Evolutionary conservation across 2,797 vertebrate species (phyloP), one percentile per base, ranked within the genome.

Genomic region (Benthosema pterotum): DNA sequence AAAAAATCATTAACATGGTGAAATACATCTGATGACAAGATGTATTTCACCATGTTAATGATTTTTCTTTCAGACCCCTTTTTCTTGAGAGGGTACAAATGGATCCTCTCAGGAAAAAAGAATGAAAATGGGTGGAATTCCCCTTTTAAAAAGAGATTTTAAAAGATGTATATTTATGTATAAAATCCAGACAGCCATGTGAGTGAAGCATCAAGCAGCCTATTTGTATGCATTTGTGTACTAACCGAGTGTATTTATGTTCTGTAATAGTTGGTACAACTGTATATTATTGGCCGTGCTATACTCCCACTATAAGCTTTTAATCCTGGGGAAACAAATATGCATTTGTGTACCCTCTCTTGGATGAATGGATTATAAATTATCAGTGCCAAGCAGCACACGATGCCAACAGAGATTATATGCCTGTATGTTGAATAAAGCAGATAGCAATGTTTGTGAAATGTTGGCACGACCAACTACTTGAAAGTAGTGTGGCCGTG

Each of bases 311-410:
- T 77, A 81, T 92, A 91, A 91, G 88, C 88, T 91, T 89, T 92
- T 93, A 93, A 92, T 93, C 91, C 89, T 61, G 82, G 85, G 85
- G 86, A 91, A 91, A 91, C 89, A 92, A 91, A 90, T 91, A 88
- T 88, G 86, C 80, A 78, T 89, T 89, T 92, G 90, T 92, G 87
- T 90, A 88, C 87, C 83, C 83, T 89, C 82, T 87, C 82, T 65
- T 90, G 83, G 88, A 85, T 87, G 88, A 87, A 90, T 90, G 88
- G 89, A 88, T 93, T 90, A 90, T 87, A 86, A 85, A 91, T 91
- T 90, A 92, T 91, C 90, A 83, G 82, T 87, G 82, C 87, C 88
- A 87, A 83, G 82, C 86, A 88, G 90, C 80, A 85, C 83, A 88
- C 83, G 88, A 91, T 91, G 90, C 90, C 84, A 89, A 71, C 72